A percentile compares a stretch with the other conserved stretches of the same genome.
Evolutionary conservation across 2,113 vertebrate species (phyloP).

Genomic region (Nematolebias whitei): DNA sequence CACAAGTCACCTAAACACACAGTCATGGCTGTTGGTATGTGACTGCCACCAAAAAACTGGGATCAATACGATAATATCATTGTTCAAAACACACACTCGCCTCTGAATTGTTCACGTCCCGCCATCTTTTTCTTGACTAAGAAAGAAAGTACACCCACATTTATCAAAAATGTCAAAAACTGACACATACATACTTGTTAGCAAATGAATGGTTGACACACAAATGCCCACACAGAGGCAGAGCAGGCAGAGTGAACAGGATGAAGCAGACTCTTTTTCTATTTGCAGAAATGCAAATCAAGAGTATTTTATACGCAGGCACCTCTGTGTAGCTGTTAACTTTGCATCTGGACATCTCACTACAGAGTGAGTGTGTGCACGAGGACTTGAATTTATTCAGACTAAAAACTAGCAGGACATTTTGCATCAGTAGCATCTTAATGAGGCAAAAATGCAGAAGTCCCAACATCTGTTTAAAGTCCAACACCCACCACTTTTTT

Average conservation of each 20-base stretch:
- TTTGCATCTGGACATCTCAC: not conserved
- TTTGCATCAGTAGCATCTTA: not conserved
- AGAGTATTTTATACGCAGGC: not conserved
- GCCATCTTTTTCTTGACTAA: conserved; percentile 6
- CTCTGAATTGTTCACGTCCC: conserved; percentile 28
- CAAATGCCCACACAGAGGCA: conserved; percentile 2
- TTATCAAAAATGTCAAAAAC: conserved; percentile 29
- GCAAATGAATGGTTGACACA: conserved; percentile 16
- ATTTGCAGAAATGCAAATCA: conserved; percentile 36
- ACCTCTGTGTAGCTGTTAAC: not conserved
- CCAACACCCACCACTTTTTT: too few relatives aligned
- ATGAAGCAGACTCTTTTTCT: conserved; percentile 28
- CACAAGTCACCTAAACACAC: conserved; percentile 47
- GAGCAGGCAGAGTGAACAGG: conserved; percentile 29
- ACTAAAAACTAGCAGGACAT: not conserved
- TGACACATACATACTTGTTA: conserved; percentile 19
- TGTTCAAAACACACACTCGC: conserved; percentile 42
- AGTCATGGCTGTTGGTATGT: conserved; percentile 42
- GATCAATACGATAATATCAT: conserved; percentile 73
- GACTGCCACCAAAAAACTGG: conserved; percentile 56
- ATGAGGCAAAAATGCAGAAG: not conserved
- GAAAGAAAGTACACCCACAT: conserved; percentile 17
- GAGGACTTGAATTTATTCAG: not conserved
- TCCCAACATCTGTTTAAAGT: not conserved
- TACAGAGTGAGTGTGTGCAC: not conserved